Evolutionary conservation across 2,888 invertebrate genomes (phyloP), one percentile per base, ranked within the genome.

Genomic region (Alcis repandata): DNA sequence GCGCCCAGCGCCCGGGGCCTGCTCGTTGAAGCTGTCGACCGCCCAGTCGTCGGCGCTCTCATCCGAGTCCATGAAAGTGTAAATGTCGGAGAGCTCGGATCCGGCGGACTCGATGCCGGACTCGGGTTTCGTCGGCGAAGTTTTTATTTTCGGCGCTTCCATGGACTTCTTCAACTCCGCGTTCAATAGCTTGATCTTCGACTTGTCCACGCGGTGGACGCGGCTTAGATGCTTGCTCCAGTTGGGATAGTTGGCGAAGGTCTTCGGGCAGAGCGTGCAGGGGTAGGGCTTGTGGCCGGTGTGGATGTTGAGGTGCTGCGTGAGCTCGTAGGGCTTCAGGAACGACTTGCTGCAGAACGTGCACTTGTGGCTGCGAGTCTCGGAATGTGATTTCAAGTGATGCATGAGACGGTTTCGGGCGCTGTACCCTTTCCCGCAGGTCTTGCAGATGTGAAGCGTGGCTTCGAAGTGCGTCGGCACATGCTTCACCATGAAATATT

Each of bases 231-330:
- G 95, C 77, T 95, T 95, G 69, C 87, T 80, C 89, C 93, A 94
- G 78, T 95, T 95, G 1, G 95, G 94, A 67, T 93, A 91, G 73
- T 90, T 92, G 38, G 94, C 92, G 77, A 95, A 95, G 0, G 91
- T 86, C 56, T 94, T 94, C 20, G 92, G 88, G 76, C 95, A 95
- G 58, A 88, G 88, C 22, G 89, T 88, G 79, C 95, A 95, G 48
- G 89, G 89, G 83, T 92, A 94, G 0, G 95, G 95, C 46, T 91
- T 88, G 51, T 86, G 85, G 1, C 94, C 94, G 0, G 94, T 94
- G 77, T 95, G 95, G 11, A 94, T 90, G 75, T 95, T 94, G 62
- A 94, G 82, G 75, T 95, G 95, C 79, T 95, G 94, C 77, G 91
- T 76, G 7, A 94, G 70, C 8, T 83, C 79, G 32, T 69, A 59